Percentiles rank a stretch among this genome's conserved stretches.
Conservation (phyloP, 92 coral and sea anemone genomes). For the Epizoanthus rinbou region DNA sequence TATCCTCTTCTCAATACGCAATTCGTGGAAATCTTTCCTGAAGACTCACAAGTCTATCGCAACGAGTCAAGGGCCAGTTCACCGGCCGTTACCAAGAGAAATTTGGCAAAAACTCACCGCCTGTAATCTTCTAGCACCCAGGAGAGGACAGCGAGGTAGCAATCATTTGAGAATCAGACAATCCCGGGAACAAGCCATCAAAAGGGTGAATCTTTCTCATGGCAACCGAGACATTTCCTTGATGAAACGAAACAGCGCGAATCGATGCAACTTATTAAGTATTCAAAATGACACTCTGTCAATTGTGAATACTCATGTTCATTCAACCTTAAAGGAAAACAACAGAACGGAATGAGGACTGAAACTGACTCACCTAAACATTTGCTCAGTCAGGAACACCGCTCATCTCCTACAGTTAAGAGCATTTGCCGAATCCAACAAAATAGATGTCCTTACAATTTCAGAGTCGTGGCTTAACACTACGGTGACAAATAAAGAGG, state of each 20-base stretch:
- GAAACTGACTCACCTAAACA: background rate
- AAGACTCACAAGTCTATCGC: background rate
- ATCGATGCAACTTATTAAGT: too few species aligned
- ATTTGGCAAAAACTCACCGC: background rate
- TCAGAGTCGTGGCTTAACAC: constrained; percentile 63
- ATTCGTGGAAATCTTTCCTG: background rate
- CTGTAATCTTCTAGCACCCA: constrained; percentile 8
- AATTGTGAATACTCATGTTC: background rate
- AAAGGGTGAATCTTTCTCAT: background rate
- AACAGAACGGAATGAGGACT: background rate
- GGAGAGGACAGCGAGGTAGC: background rate
- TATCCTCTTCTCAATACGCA: background rate
- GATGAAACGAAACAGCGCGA: background rate
- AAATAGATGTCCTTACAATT: constrained; percentile 50
- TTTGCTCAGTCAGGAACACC: background rate
- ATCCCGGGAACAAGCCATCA: background rate
- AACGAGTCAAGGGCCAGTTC: background rate
- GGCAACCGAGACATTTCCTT: background rate
- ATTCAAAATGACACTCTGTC: too few species aligned
- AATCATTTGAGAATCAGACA: background rate
- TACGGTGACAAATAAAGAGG: constrained; percentile 42
- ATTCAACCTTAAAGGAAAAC: constrained; percentile 1
- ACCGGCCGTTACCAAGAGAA: constrained; percentile 2
- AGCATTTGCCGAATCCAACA: background rate
- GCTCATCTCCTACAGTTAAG: background rate